Conservation (phyloP, 2,797 vertebrate species). For the Urophycis tenuis region DNA sequence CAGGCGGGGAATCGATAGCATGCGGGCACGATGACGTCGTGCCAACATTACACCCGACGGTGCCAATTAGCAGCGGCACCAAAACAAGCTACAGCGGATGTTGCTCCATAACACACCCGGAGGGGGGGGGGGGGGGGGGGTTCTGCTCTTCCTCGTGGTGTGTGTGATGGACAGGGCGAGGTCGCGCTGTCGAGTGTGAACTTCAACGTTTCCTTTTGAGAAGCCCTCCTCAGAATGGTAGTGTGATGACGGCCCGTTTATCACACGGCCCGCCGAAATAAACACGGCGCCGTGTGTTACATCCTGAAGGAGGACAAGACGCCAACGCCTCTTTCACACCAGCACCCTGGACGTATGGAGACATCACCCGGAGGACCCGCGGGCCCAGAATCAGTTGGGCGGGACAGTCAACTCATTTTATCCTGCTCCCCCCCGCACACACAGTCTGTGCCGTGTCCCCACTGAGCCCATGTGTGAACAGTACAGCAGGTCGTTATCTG, state of each 20-base stretch:
- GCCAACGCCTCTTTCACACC: too few relatives aligned
- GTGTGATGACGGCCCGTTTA: not conserved
- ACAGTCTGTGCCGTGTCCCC: too few relatives aligned
- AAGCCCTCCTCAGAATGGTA: not conserved
- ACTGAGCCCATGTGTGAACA: too few relatives aligned
- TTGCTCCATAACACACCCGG: not conserved
- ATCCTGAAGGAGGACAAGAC: not conserved
- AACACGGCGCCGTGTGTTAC: not conserved
- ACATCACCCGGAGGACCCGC: too few relatives aligned
- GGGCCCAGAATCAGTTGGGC: too few relatives aligned
- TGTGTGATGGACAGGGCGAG: not conserved
- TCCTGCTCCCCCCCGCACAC: too few relatives aligned
- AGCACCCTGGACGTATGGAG: too few relatives aligned
- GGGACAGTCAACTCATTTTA: too few relatives aligned
- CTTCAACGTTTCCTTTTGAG: not conserved
- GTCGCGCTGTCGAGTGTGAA: not conserved
- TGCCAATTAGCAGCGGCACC: not conserved
- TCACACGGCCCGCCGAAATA: not conserved
- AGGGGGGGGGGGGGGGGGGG: not conserved
- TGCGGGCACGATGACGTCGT: conserved; percentile 28
- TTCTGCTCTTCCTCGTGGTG: not conserved
- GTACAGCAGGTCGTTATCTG: too few relatives aligned
- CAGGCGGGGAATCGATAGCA: conserved; percentile 69
- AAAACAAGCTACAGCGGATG: conserved; percentile 9
- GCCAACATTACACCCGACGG: conserved; percentile 9